Percentiles rank a stretch among this genome's conserved stretches.
Evolutionary conservation across 2,113 vertebrate genomes (phyloP).

Genomic region (Apteryx owenii): DNA sequence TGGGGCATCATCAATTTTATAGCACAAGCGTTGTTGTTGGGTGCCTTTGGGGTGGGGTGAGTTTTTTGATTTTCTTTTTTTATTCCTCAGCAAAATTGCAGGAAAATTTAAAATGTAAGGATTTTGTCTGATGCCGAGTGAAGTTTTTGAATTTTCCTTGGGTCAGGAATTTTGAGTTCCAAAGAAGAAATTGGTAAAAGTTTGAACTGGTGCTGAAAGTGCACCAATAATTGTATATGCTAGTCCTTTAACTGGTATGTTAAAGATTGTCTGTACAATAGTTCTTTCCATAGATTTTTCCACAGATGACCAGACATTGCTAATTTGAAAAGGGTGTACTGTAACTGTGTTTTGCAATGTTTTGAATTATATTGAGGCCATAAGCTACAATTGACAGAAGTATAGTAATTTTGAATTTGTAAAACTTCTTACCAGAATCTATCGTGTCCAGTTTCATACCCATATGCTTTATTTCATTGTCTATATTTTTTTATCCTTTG

Average conservation of each 20-base stretch:
- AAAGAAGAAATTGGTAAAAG: not conserved
- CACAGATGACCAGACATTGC: not conserved
- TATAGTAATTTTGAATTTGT: not conserved
- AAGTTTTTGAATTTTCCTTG: not conserved
- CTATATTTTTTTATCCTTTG: not conserved
- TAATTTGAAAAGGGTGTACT: not conserved
- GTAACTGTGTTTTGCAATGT: not conserved
- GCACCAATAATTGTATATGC: not conserved
- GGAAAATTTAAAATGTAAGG: not conserved
- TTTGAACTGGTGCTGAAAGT: not conserved
- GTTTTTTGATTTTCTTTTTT: fast-evolving
- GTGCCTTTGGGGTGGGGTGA: not conserved
- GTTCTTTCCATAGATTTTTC: not conserved
- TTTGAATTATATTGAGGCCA: not conserved
- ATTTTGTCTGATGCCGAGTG: not conserved
- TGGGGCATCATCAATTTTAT: not conserved
- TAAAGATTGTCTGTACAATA: not conserved
- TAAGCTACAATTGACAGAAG: not conserved
- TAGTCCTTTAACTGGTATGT: not conserved
- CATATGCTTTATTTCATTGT: not conserved
- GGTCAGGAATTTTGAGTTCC: not conserved
- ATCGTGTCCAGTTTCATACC: not conserved
- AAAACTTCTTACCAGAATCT: not conserved
- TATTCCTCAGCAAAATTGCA: not conserved
- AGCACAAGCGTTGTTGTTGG: not conserved